phyloP scores from a whole-genome alignment of 2,113 vertebrate genomes.

The Nanger granti region DNA sequence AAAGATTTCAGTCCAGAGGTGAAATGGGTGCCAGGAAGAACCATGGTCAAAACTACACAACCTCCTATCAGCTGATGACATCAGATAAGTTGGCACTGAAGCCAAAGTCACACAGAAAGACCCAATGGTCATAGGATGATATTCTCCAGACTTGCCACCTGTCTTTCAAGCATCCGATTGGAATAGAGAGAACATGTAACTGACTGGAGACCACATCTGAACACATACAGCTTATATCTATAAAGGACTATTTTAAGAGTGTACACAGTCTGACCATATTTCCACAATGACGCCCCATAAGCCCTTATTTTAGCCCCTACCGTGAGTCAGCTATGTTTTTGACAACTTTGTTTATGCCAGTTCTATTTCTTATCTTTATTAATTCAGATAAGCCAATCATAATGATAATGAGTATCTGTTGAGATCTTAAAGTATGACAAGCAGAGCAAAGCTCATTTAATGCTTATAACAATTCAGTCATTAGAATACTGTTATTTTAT shows the following conservation, averaged over 20 bases:
- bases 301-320: neutral
- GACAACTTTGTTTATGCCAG: neutral
- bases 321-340: neutral
- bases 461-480: rapidly evolving
- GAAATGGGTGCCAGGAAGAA: neutral
- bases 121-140: neutral
- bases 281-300: neutral
- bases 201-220: neutral
- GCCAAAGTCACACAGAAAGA: neutral
- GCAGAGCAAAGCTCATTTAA: neutral
- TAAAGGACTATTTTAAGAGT: neutral
- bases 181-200: neutral
- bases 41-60: too few relatives aligned
- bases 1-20: too few relatives aligned
- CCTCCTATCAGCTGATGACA: too few relatives aligned
- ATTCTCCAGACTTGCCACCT: neutral
- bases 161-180: neutral
- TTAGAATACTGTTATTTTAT: neutral
- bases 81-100: neutral
- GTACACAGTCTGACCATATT: neutral
- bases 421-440: neutral
- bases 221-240: too few relatives aligned
- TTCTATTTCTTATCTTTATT: neutral
- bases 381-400: neutral
- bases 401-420: neutral